A percentile compares a stretch with the other conserved stretches of the same genome.
phyloP scores from a whole-genome alignment of 2,797 vertebrate genomes.

The Pseudochromis fuscus region DNA sequence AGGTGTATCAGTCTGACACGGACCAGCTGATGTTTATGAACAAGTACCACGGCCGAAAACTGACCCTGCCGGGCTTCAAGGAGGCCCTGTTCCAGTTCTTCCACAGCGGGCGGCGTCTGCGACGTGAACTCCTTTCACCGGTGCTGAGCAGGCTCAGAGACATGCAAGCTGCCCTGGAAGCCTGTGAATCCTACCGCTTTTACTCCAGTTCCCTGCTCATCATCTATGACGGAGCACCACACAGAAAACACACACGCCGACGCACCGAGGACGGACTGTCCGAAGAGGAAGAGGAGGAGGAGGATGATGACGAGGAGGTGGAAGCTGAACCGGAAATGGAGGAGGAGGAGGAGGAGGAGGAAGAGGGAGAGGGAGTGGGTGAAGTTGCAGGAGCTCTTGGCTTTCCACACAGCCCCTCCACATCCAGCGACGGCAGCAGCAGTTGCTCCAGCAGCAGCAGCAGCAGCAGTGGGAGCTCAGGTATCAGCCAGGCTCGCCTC shows the following conservation, averaged over 20 bases:
- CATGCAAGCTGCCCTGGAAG: conserved; percentile 92
- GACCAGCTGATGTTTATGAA: conserved; percentile 98
- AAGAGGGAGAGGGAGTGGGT: conserved; percentile 65
- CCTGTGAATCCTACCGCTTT: conserved; percentile 97
- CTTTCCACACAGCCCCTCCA: conserved; percentile 71
- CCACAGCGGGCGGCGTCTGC: conserved; percentile 90
- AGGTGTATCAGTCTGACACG: conserved; percentile 94
- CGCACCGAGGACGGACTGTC: conserved; percentile 69
- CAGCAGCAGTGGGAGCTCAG: conserved; percentile 63
- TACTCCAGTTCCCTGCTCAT: conserved; percentile 97
- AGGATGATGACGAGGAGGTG: conserved; percentile 69
- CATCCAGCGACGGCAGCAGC: conserved; percentile 59
- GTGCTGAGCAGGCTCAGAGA: conserved; percentile 92
- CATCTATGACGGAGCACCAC: conserved; percentile 93
- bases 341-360: conserved; percentile 68
- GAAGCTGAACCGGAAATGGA: conserved; percentile 63
- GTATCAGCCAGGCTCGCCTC: conserved; percentile 36
- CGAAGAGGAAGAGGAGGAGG: conserved; percentile 76
- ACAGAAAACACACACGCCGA: conserved; percentile 61
- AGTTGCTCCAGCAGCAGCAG: conserved; percentile 35
- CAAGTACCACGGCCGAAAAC: conserved; percentile 94
- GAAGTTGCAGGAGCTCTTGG: conserved; percentile 77
- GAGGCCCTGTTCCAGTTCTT: conserved; percentile 98
- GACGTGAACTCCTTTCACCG: conserved; percentile 91
- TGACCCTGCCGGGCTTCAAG: conserved; percentile 93